A percentile compares a stretch with the other conserved stretches of the same genome.
Conservation (phyloP, 2,113 vertebrate genomes). For the Peromyscus leucopus region DNA sequence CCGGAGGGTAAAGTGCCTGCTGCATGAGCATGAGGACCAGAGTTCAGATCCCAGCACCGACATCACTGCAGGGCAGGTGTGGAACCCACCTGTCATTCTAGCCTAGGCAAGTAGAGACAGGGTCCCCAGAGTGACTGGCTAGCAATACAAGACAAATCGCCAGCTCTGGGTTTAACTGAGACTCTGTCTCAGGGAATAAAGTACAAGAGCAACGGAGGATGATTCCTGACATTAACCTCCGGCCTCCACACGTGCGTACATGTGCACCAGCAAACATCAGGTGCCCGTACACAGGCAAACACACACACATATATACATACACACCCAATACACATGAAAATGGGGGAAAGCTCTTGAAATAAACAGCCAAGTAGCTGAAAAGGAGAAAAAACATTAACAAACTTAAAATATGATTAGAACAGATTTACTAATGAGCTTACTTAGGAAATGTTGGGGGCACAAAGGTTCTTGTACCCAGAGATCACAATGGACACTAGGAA, state of each 20-base stretch:
- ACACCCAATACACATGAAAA: not conserved
- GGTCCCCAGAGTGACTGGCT: too few relatives aligned
- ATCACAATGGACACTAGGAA: not conserved
- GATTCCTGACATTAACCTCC: not conserved
- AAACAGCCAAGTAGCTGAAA: conserved; percentile 1
- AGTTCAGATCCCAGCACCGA: too few relatives aligned
- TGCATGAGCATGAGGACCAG: not conserved
- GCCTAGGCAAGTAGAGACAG: not conserved
- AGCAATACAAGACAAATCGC: not conserved
- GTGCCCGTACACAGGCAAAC: not conserved
- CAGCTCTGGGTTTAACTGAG: not conserved
- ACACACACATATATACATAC: not conserved
- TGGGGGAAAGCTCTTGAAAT: not conserved
- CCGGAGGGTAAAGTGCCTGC: not conserved
- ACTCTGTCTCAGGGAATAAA: not conserved
- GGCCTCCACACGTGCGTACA: not conserved
- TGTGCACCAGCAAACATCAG: not conserved
- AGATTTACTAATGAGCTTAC: not conserved
- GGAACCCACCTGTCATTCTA: not conserved
- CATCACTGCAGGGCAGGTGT: not conserved
- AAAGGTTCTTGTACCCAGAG: not conserved
- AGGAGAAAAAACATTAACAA: not conserved
- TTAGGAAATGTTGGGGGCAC: not conserved
- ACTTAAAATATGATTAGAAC: not conserved
- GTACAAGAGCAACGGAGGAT: not conserved